A percentile compares a stretch with the other conserved stretches of the same genome.
phyloP scores from a whole-genome alignment of 2,888 invertebrate species.

The Stenurella melanura region DNA sequence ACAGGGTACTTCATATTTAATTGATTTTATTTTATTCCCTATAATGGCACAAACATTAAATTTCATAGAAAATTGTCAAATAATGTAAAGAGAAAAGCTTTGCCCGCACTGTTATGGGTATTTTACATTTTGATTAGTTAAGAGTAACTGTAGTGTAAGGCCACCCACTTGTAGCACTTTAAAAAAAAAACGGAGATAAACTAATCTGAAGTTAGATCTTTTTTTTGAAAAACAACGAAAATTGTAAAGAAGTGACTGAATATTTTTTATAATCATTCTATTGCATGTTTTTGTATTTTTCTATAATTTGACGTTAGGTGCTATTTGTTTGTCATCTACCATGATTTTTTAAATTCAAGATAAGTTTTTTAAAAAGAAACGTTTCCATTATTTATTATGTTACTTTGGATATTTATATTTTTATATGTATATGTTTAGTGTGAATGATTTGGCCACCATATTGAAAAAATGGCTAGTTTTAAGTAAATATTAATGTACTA shows the following conservation, averaged over 20 bases:
- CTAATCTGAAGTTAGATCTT: conserved; percentile 5
- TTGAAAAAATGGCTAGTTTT: conserved; percentile 25
- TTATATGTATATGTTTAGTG: conserved; percentile 41
- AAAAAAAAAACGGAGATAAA: neutral
- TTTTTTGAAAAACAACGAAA: conserved; percentile 5
- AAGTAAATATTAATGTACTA: conserved; percentile 21
- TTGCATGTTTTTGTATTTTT: conserved; percentile 21
- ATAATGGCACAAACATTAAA: neutral
- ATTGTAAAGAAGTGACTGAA: conserved; percentile 10
- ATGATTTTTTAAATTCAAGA: conserved; percentile 28
- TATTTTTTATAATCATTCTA: conserved; percentile 5
- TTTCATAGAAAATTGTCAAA: neutral
- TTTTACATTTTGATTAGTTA: conserved; percentile 20
- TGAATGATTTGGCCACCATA: conserved; percentile 18
- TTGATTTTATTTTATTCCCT: neutral
- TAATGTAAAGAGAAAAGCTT: neutral
- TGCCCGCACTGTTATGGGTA: conserved; percentile 14
- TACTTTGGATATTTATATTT: conserved; percentile 50
- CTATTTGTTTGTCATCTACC: conserved; percentile 16
- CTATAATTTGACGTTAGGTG: conserved; percentile 16
- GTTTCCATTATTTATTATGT: conserved; percentile 45
- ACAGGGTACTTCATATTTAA: neutral
- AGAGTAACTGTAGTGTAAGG: conserved; percentile 10
- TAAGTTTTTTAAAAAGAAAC: conserved; percentile 15
- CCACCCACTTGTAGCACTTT: conserved; percentile 15